phyloP scores from a whole-genome alignment of 2,113 vertebrate genomes.

The Grammomys dolichurus region DNA sequence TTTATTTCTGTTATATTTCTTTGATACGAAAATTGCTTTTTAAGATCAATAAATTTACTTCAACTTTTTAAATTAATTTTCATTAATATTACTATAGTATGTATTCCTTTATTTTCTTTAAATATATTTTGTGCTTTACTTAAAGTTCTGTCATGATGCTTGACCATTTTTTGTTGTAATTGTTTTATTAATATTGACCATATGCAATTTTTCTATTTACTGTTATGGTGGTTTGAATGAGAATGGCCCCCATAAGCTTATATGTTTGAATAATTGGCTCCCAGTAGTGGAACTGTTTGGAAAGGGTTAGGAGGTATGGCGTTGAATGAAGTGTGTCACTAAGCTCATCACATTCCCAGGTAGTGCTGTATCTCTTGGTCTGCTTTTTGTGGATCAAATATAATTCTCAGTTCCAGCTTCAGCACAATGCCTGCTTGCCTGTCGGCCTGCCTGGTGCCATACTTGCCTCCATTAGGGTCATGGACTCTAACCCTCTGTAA shows the following conservation, averaged over 20 bases:
- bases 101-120: constrained; percentile 8
- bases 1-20: not conserved
- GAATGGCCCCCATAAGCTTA: not conserved
- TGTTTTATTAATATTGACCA: not conserved
- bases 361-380: not conserved
- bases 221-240: not conserved
- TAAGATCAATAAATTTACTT: not conserved
- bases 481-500: not conserved
- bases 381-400: not conserved
- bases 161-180: not conserved
- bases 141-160: not conserved
- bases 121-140: not conserved
- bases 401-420: not conserved
- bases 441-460: not conserved
- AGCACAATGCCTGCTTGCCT: not conserved
- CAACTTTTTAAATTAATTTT: not conserved
- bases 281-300: not conserved
- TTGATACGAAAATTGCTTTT: not conserved
- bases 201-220: constrained; percentile 1
- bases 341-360: not conserved
- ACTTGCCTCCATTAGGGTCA: not conserved
- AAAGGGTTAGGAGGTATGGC: not conserved
- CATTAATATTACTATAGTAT: not conserved
- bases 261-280: not conserved
- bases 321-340: not conserved